phyloP scores from a whole-genome alignment of 2,797 vertebrate species.

The Gallirallus australis region DNA sequence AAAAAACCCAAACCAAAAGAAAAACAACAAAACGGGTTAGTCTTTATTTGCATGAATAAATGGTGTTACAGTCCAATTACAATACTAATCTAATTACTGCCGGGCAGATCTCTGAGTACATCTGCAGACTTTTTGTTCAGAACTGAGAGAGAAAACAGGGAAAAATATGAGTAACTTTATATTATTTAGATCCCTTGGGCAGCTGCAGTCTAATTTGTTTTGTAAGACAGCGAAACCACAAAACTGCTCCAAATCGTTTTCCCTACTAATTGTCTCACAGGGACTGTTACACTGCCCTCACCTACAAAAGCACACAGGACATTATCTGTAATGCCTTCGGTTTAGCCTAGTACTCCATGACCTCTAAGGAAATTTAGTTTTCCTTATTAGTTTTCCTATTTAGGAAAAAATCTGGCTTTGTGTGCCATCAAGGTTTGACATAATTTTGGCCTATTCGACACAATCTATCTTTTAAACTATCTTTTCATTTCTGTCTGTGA shows the following conservation, averaged over 20 bases:
- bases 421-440: not conserved
- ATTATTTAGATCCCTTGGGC: not conserved
- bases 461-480: not conserved
- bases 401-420: not conserved
- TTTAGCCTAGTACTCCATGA: not conserved
- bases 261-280: not conserved
- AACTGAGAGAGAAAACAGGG: not conserved
- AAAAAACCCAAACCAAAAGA: too few relatives aligned
- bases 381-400: not conserved
- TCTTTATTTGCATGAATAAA: conserved; percentile 1
- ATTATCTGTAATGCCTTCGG: not conserved
- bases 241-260: not conserved
- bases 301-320: not conserved
- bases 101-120: not conserved
- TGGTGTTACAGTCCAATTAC: not conserved
- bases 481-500: not conserved
- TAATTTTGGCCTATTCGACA: not conserved
- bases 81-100: conserved; percentile 1
- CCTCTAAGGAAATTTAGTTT: not conserved
- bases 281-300: not conserved
- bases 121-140: not conserved
- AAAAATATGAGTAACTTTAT: not conserved
- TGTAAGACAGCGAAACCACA: not conserved
- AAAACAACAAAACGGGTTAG: not conserved
- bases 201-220: conserved; percentile 13